Base-by-base conservation (phyloP, 2,797 vertebrate genomes). In the Fistularia commersonii region DNA sequence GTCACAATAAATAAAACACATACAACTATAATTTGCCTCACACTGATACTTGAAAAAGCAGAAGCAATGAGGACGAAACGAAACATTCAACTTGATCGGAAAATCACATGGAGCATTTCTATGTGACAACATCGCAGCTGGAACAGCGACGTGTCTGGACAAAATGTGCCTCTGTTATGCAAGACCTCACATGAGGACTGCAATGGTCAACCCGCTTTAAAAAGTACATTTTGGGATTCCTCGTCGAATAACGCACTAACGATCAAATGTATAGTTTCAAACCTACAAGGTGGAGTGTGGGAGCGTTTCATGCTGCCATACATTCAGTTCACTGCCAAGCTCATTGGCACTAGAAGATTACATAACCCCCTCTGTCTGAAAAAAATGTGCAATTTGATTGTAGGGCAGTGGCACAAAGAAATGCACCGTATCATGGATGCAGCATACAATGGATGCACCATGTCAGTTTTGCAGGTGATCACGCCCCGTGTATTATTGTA, bases 341-440 rank as follows among this genome's bases (percentile, higher is more conserved):
- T 52, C 38, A 10, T 31, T 51, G 41, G 50, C 43, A 48, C 38
- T 34, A 10, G 42, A 7, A 56, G 45, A 81, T 89, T 86, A 69
- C 81, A 81, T 83, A 87, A 87, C 61, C 51, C 14, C 37, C 32
- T 44, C 56, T 56, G 36, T 50, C 42, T 55, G 41, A 7, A 8
- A 41, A 45, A 41, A 58, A 54, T 39, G 45, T 64, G 61, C 60
- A 57, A 32, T 39, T 51, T 69, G 59, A 78, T 79, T 79, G 56
- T 80, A 66, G 82, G 82, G 72, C 81, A 86, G 74, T 86, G 69
- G 80, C 69, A 85, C 83, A 84, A 64, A 80, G 61, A 66, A 49
- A 54, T 60, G 56, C 43, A 52, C 46, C 61, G 41, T 11, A 11
- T 35, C 11, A 49, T 52, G 48, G 38, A 54, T 72, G 56, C 59